Evolutionary conservation across 2,888 invertebrate genomes (phyloP), one percentile per base, ranked within the genome.

Genomic region (Melanostoma mellinum): DNA sequence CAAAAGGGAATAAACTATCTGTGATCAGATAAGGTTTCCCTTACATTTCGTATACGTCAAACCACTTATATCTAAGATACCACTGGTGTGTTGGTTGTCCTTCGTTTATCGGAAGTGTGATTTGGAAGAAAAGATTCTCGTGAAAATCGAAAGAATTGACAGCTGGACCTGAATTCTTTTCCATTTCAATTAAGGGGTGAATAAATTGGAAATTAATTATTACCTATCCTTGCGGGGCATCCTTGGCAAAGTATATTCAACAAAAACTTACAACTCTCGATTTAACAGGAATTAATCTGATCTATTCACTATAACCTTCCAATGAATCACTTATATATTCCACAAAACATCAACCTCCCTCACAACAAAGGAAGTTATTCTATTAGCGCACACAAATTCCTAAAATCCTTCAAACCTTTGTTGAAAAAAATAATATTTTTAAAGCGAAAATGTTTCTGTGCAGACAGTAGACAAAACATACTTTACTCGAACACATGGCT

Each of bases 391-490:
- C 20, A 61, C 38, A 38, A 20, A 40, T 38, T 38, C 9, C 4
- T 36, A 36, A 6, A 5, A 38, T 38, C 56, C 56, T 56, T 40
- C 10, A 56, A 56, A 40, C 8, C 56, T 36, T 44, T 33, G 10
- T 4, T 8, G 10, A 46, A n/a, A 38, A 30, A 30, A 48, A 60
- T 1, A 44, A 60, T 20, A 48, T 2, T 36, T 30, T 46, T 36
- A 61, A 61, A 61, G 61, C 61, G 48, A 61, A 48, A 61, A 61
- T 44, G 42, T 60, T 36, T 53, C 32, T 53, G 36, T 36, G 35
- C 4, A 4, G 56, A 40, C 38, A 56, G 40, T 35, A 30, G 20
- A 40, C 38, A 20, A 20, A 20, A 20, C 20, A 20, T 20, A 20
- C 20, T 20, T 20, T 20, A 38, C 30, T 61, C 35, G 5, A 9